phyloP scores from a whole-genome alignment of 2,797 vertebrate species.

The Mormyrus hasselquistii region DNA sequence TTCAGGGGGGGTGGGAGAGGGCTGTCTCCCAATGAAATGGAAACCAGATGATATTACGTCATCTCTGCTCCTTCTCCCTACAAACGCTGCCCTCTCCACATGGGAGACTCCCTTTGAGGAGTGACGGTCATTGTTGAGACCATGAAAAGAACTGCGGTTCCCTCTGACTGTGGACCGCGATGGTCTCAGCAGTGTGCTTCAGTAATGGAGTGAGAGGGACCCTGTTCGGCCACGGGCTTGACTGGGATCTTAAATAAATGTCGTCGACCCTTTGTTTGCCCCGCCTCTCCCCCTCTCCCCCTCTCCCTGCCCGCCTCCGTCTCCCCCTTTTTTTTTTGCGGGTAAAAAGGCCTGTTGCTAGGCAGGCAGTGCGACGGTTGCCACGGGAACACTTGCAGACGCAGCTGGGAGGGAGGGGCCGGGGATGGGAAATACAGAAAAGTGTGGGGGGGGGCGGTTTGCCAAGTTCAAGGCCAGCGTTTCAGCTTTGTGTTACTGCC shows the following conservation, averaged over 20 bases:
- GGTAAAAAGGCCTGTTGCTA: slow-evolving; percentile 67
- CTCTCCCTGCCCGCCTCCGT: slow-evolving; percentile 27
- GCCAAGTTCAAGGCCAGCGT: slow-evolving; percentile 53
- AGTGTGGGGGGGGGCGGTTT: slow-evolving; percentile 41
- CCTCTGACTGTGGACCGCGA: background rate
- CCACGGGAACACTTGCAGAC: slow-evolving; percentile 66
- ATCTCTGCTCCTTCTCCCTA: background rate
- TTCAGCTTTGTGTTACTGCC: slow-evolving; percentile 37
- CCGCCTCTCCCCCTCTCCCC: slow-evolving; percentile 9
- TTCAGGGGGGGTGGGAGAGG: background rate
- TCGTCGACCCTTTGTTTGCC: slow-evolving; percentile 13
- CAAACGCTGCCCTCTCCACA: slow-evolving; percentile 6
- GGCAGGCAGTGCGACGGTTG: slow-evolving; percentile 69
- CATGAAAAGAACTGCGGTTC: background rate
- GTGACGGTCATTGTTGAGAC: background rate
- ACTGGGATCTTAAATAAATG: slow-evolving; percentile 19
- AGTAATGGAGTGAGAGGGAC: background rate
- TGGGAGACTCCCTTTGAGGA: background rate
- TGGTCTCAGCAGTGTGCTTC: background rate
- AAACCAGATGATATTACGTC: background rate
- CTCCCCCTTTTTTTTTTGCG: slow-evolving; percentile 33
- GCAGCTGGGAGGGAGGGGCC: slow-evolving; percentile 50
- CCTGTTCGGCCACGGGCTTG: background rate
- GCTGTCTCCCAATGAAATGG: background rate
- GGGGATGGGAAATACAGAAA: slow-evolving; percentile 36